Percentiles rank a stretch among this genome's conserved stretches.
phyloP scores from a whole-genome alignment of 2,113 vertebrate genomes.

The Trichomycterus rosablanca region DNA sequence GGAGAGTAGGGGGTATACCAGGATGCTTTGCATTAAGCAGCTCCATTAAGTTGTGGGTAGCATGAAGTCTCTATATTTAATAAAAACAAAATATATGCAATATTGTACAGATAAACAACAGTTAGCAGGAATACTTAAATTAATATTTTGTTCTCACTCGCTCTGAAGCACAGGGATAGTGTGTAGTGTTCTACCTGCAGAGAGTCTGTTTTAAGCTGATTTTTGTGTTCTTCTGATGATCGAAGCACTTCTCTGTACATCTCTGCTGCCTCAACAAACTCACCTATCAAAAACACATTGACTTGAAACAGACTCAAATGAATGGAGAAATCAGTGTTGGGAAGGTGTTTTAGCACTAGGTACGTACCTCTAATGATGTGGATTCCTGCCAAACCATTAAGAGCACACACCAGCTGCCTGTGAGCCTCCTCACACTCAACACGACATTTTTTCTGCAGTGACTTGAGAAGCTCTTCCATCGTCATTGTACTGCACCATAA shows the following conservation, averaged over 20 bases:
- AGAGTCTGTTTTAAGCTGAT: constrained; percentile 92
- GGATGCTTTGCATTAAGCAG: constrained; percentile 82
- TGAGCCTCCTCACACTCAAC: constrained; percentile 97
- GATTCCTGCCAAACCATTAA: constrained; percentile 95
- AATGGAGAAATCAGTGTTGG: background rate
- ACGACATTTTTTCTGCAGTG: constrained; percentile 94
- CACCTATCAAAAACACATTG: constrained; percentile 63
- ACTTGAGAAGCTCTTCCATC: constrained; percentile 93
- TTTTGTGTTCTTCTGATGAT: constrained; percentile 97
- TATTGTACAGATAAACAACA: background rate
- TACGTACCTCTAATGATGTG: constrained; percentile 98
- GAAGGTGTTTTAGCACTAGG: constrained; percentile 8
- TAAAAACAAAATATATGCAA: too few relatives aligned
- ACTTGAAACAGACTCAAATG: background rate
- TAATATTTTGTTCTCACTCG: too few relatives aligned
- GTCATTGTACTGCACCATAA: constrained; percentile 85
- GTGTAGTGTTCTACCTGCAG: constrained; percentile 74
- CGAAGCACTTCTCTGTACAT: constrained; percentile 92
- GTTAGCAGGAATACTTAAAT: too few relatives aligned
- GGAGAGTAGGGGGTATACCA: constrained; percentile 88
- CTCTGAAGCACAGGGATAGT: background rate
- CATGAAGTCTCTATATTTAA: constrained; percentile 84
- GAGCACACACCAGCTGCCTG: constrained; percentile 90
- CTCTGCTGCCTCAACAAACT: constrained; percentile 79
- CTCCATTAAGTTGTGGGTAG: constrained; percentile 95